phyloP scores from a whole-genome alignment of 2,888 invertebrate genomes.

The Sussaba pulchella region DNA sequence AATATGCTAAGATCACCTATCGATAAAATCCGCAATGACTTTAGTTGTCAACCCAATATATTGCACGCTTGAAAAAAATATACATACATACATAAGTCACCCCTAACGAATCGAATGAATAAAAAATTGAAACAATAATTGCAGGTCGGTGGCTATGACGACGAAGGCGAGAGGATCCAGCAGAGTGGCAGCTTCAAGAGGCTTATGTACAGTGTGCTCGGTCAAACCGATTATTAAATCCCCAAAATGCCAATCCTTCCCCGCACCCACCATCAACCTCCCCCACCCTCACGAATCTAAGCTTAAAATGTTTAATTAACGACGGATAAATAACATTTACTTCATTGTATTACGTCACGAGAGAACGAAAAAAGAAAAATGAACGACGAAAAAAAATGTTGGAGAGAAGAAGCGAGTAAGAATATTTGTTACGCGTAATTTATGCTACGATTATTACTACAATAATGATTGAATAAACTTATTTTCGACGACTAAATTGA shows the following conservation, averaged over 20 bases:
- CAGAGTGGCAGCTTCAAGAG: slow-evolving; percentile 97
- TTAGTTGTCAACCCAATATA: no score
- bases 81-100: no score
- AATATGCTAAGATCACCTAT: no score
- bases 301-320: slow-evolving; percentile 75
- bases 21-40: no score
- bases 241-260: slow-evolving; percentile 35
- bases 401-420: slow-evolving; percentile 50
- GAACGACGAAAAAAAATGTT: slow-evolving; percentile 36
- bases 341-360: slow-evolving; percentile 73
- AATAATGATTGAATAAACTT: slow-evolving; percentile 66
- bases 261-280: neutral
- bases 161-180: slow-evolving; percentile 92
- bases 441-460: slow-evolving; percentile 57
- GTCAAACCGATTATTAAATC: slow-evolving; percentile 88
- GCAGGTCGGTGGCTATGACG: slow-evolving; percentile 89
- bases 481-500: slow-evolving; percentile 63
- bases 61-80: slow-evolving; percentile 8
- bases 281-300: slow-evolving; percentile 68
- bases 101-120: no score
- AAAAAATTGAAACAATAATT: slow-evolving; percentile 69
- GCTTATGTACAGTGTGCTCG: slow-evolving; percentile 95
- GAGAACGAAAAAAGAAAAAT: slow-evolving; percentile 29
- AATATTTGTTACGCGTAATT: slow-evolving; percentile 60
- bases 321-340: slow-evolving; percentile 71